phyloP scores from a whole-genome alignment of 1,140 invertebrate species.

The Drosophila takahashii region DNA sequence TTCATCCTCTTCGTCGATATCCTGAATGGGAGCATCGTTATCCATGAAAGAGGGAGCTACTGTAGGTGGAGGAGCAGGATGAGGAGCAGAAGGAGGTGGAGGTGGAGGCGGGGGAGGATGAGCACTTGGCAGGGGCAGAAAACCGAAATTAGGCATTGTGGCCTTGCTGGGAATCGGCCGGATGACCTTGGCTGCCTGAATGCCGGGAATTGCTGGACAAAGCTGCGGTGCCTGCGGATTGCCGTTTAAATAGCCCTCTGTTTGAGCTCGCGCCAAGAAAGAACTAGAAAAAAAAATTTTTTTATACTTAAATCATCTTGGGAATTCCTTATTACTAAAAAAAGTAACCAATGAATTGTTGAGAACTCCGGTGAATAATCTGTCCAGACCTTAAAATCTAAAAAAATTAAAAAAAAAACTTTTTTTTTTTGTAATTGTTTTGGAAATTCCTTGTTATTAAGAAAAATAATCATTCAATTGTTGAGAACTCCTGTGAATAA shows the following conservation, averaged over 20 bases:
- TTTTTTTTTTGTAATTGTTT: too few species aligned
- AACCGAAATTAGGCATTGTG: conserved; percentile 74
- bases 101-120: conserved; percentile 11
- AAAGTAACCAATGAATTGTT: neutral
- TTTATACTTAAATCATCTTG: too few species aligned
- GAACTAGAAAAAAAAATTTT: conserved; percentile 59
- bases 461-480: neutral
- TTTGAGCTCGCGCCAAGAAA: conserved; percentile 85
- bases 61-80: neutral
- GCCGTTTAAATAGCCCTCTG: conserved; percentile 76
- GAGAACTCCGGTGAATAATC: neutral
- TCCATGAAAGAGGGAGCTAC: conserved; percentile 18
- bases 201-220: conserved; percentile 19
- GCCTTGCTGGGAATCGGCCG: conserved; percentile 83
- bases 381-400: neutral
- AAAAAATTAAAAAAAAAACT: too few species aligned
- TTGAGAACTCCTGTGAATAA: neutral
- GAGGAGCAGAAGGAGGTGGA: neutral
- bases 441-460: neutral
- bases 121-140: conserved; percentile 39
- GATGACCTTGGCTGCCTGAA: conserved; percentile 58
- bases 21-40: neutral
- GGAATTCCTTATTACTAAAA: neutral
- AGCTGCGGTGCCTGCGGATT: conserved; percentile 34
- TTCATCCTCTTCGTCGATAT: conserved; percentile 34